phyloP scores from a whole-genome alignment of 2,888 invertebrate species.

The Philereme transversata region DNA sequence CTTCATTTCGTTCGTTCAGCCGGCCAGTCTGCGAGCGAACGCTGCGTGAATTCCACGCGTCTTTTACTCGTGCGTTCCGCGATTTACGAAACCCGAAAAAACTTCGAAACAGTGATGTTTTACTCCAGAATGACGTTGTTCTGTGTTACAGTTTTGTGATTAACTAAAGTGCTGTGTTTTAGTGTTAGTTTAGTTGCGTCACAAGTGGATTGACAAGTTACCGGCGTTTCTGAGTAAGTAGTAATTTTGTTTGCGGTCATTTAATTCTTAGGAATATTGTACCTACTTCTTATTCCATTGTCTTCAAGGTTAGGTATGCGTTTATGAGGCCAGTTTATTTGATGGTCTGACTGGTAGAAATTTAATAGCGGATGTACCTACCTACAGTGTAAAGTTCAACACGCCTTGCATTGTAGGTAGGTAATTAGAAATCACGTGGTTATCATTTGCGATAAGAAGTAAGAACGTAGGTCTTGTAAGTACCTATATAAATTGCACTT shows the following conservation, averaged over 20 bases:
- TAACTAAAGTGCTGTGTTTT: slow-evolving; percentile 36
- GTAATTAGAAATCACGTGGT: slow-evolving; percentile 9
- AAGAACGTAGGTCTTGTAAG: no score
- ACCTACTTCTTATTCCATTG: neutral
- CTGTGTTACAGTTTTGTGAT: slow-evolving; percentile 59
- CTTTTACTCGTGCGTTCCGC: slow-evolving; percentile 29
- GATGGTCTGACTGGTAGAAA: neutral
- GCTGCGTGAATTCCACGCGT: slow-evolving; percentile 47
- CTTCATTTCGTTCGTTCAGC: slow-evolving; percentile 37
- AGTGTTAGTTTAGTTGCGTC: slow-evolving; percentile 45
- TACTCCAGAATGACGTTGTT: slow-evolving; percentile 58
- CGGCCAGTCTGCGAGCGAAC: slow-evolving; percentile 60
- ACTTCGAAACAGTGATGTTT: slow-evolving; percentile 58
- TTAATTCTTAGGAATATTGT: neutral
- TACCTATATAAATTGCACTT: no score
- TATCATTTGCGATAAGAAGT: slow-evolving; percentile 21
- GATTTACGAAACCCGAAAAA: slow-evolving; percentile 50
- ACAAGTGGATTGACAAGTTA: slow-evolving; percentile 61
- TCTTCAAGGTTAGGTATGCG: slow-evolving; percentile 25
- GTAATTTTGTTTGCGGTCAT: slow-evolving; percentile 15
- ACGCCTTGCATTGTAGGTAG: slow-evolving; percentile 6
- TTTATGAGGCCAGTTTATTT: slow-evolving; percentile 4
- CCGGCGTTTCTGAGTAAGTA: slow-evolving; percentile 49
- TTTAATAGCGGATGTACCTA: slow-evolving; percentile 1
- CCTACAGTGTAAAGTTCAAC: slow-evolving; percentile 23